phyloP scores from a whole-genome alignment of 2,888 invertebrate species.

The Baccha elongata region DNA sequence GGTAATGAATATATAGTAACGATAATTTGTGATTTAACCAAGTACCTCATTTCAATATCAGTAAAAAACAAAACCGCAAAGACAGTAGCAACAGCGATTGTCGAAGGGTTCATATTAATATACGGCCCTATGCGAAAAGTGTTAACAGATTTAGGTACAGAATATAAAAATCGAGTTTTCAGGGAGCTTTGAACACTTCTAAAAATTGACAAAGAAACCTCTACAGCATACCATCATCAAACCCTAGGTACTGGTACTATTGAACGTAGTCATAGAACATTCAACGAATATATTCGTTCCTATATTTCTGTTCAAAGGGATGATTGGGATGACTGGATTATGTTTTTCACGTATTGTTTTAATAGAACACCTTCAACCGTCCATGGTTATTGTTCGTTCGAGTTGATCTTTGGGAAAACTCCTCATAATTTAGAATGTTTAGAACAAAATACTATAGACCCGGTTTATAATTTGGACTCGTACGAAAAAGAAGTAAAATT shows the following conservation, averaged over 20 bases:
- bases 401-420: no score
- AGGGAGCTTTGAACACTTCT: background rate
- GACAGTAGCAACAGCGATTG: constrained; percentile 3
- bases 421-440: background rate
- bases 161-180: background rate
- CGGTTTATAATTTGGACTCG: background rate
- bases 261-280: no score
- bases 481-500: constrained; percentile 17
- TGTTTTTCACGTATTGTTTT: no score
- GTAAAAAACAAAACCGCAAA: constrained; percentile 22
- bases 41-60: constrained; percentile 31
- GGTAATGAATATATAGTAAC: constrained; percentile 43
- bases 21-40: no score
- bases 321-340: no score
- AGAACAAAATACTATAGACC: background rate
- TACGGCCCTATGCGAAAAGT: constrained; percentile 18
- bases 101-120: background rate
- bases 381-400: no score
- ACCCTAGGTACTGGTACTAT: constrained; percentile 5
- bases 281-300: background rate
- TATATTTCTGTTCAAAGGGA: constrained; percentile 6
- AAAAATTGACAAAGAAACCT: background rate
- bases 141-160: constrained; percentile 9
- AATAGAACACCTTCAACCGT: no score
- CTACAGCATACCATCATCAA: constrained; percentile 1